Conservation (phyloP, 2,888 invertebrate genomes). For the Drosophila phalerata region DNA sequence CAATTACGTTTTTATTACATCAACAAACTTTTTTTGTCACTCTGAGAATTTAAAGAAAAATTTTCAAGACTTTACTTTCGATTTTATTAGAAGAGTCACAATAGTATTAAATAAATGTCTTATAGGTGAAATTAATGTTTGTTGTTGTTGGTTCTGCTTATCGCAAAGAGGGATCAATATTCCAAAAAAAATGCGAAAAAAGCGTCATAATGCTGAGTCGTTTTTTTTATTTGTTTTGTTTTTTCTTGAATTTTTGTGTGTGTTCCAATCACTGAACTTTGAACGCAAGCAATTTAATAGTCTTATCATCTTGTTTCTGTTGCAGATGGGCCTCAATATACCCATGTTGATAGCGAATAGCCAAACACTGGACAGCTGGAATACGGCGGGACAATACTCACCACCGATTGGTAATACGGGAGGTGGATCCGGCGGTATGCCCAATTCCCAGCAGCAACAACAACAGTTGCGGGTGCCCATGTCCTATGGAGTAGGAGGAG, state of each 20-base stretch:
- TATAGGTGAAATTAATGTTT: background rate
- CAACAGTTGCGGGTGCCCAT: conserved; percentile 76
- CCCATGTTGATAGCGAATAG: conserved; percentile 83
- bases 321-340: conserved; percentile 83
- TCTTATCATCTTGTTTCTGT: conserved; percentile 1
- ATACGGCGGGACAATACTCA: conserved; percentile 81
- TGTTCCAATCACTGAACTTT: conserved; percentile 19
- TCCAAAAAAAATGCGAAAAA: conserved; percentile 26
- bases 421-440: conserved; percentile 45
- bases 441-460: conserved; percentile 51
- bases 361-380: conserved; percentile 82
- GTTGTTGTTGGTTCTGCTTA: conserved; percentile 5
- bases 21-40: background rate
- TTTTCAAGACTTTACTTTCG: too few relatives aligned
- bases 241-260: background rate
- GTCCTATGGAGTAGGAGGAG: conserved; percentile 56
- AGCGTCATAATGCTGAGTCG: conserved; percentile 60
- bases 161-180: conserved; percentile 14
- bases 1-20: too few relatives aligned
- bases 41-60: background rate
- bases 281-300: background rate
- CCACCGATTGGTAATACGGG: conserved; percentile 72
- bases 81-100: too few relatives aligned
- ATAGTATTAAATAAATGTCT: too few relatives aligned
- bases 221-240: background rate